Percentiles rank a stretch among this genome's conserved stretches.
Evolutionary conservation across 2,113 vertebrate species (phyloP).

Genomic region (Columba janthina): DNA sequence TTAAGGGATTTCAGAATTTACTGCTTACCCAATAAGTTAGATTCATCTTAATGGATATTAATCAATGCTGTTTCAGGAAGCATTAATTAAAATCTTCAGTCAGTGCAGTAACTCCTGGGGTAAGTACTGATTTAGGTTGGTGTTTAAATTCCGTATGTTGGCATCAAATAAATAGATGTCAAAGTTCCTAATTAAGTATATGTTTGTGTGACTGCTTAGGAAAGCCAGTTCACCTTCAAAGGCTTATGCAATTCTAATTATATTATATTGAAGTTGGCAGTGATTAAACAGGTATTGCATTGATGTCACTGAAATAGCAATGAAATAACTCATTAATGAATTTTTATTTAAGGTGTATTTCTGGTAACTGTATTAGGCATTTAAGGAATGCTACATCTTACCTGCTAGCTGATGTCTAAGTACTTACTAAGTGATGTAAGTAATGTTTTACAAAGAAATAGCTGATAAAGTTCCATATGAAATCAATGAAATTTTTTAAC

Average conservation of each 20-base stretch:
- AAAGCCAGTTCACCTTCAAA: not conserved
- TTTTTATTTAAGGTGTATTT: not conserved
- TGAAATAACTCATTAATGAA: not conserved
- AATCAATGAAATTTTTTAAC: not conserved
- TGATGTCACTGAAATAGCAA: not conserved
- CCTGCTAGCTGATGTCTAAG: not conserved
- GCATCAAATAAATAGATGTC: not conserved
- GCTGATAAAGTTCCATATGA: not conserved
- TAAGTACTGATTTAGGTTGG: not conserved
- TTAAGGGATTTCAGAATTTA: not conserved
- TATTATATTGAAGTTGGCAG: not conserved
- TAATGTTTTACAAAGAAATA: not conserved
- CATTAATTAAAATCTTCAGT: not conserved
- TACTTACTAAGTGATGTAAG: not conserved
- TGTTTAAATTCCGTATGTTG: not conserved
- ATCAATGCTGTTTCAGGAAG: not conserved
- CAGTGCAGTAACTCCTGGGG: not conserved
- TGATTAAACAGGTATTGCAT: not conserved
- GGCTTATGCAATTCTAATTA: not conserved
- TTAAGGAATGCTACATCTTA: not conserved
- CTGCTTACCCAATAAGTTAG: not conserved
- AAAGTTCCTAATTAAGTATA: not conserved
- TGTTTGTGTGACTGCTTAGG: not conserved
- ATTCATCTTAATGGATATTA: not conserved
- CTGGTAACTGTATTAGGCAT: not conserved